Conservation (phyloP, 1,140 invertebrate species). For the Heliconius melpomene region DNA sequence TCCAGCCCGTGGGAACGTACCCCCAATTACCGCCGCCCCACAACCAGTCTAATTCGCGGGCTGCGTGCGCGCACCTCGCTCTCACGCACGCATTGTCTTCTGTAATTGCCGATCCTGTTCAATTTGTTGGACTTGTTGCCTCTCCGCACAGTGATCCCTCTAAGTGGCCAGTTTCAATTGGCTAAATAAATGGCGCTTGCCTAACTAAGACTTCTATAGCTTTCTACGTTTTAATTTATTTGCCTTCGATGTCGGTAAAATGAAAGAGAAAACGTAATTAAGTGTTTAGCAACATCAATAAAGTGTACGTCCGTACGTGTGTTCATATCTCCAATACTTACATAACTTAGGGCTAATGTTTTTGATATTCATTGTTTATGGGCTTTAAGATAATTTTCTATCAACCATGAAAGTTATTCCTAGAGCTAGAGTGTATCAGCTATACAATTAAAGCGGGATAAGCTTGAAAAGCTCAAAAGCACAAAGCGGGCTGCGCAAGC, state of each 20-base stretch:
- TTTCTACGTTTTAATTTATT: constrained; percentile 11
- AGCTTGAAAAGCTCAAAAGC: constrained; percentile 41
- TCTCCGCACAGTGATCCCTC: constrained; percentile 75
- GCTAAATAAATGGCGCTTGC: constrained; percentile 65
- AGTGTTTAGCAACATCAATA: not conserved
- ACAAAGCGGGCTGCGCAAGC: constrained; percentile 52
- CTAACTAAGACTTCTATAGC: constrained; percentile 26
- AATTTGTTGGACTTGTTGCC: constrained; percentile 77
- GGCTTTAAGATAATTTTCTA: not conserved
- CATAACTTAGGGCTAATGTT: not conserved
- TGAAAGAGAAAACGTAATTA: not conserved
- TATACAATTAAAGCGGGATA: constrained; percentile 32
- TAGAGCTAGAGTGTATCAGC: constrained; percentile 9
- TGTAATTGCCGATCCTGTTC: constrained; percentile 79
- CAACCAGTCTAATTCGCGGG: constrained; percentile 77
- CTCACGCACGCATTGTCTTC: constrained; percentile 80
- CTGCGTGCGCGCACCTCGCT: constrained; percentile 70
- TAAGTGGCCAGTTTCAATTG: constrained; percentile 77
- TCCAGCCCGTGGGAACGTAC: constrained; percentile 63
- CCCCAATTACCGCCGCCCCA: constrained; percentile 72
- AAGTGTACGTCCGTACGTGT: not conserved
- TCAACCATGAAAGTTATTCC: constrained; percentile 7
- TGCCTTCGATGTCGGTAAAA: not conserved
- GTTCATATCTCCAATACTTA: not conserved
- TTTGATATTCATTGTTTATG: constrained; percentile 11